phyloP scores from a whole-genome alignment of 2,113 vertebrate species.

The Anas platyrhynchos region DNA sequence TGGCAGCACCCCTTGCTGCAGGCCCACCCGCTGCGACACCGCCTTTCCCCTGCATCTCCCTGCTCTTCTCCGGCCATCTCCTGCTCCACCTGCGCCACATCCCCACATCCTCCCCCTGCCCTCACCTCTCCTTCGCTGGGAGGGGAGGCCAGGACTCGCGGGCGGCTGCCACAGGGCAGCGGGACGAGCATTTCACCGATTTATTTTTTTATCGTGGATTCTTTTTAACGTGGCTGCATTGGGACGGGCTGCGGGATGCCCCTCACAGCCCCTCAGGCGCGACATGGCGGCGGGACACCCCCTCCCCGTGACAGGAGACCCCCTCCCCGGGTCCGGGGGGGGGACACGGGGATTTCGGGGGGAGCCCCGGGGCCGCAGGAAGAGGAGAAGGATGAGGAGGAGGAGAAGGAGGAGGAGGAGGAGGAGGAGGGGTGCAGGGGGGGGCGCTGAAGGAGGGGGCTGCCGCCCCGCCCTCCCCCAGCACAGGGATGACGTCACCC shows the following conservation, averaged over 20 bases:
- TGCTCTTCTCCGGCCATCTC: neutral
- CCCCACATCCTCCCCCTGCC: neutral
- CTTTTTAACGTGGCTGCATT: neutral
- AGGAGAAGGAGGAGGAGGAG: too few species aligned
- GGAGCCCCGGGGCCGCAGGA: too few species aligned
- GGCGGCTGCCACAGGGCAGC: neutral
- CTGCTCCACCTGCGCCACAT: neutral
- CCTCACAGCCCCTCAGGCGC: neutral
- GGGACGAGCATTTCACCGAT: neutral
- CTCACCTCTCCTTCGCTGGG: neutral
- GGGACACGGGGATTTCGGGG: too few species aligned
- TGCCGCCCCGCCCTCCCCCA: neutral
- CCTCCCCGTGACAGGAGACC: too few species aligned
- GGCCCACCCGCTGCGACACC: neutral
- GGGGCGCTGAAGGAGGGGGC: too few species aligned
- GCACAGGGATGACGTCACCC: constrained; percentile 34
- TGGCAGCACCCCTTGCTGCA: neutral
- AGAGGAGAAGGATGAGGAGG: too few species aligned
- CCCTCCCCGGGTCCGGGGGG: too few species aligned
- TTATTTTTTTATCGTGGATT: neutral
- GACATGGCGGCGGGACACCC: too few species aligned
- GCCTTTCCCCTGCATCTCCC: neutral
- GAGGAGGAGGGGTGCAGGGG: too few species aligned
- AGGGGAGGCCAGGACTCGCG: neutral
- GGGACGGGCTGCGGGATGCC: neutral